phyloP scores from a whole-genome alignment of 1,140 invertebrate genomes.

The Meloidogyne chitwoodi region DNA sequence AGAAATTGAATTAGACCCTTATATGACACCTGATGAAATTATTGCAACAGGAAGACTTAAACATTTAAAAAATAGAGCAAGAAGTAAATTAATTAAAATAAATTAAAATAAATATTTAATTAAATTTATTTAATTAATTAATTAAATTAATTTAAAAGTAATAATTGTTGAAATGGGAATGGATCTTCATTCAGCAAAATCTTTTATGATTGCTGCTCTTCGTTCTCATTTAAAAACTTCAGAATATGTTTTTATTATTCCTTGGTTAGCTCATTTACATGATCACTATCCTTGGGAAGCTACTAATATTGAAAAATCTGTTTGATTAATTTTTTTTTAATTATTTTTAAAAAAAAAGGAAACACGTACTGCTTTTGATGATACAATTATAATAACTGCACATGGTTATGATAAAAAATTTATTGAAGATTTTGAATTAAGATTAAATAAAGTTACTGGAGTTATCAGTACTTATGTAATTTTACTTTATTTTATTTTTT shows the following conservation, averaged over 20 bases:
- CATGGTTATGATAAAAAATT: conserved; percentile 57
- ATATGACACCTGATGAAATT: conserved; percentile 56
- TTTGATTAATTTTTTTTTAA: not conserved
- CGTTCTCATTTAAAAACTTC: conserved; percentile 44
- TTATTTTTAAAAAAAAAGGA: conserved; percentile 20
- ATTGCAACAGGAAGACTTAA: conserved; percentile 53
- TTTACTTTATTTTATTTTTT: conserved; percentile 6
- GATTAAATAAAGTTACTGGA: conserved; percentile 46
- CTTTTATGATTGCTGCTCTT: conserved; percentile 49
- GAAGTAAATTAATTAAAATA: conserved; percentile 32
- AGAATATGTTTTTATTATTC: conserved; percentile 52
- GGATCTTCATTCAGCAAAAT: conserved; percentile 44
- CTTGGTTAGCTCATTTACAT: conserved; percentile 53
- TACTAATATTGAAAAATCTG: conserved; percentile 47
- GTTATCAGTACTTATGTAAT: conserved; percentile 48
- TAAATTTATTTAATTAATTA: not conserved
- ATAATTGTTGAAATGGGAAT: conserved; percentile 54
- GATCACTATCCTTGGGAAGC: conserved; percentile 57
- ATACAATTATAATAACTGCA: conserved; percentile 52
- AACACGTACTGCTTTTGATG: conserved; percentile 45
- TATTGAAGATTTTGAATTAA: conserved; percentile 54
- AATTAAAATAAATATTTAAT: not conserved
- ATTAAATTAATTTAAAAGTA: too few species aligned
- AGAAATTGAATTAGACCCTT: conserved; percentile 55
- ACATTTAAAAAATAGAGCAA: conserved; percentile 41